phyloP scores from a whole-genome alignment of 1,140 invertebrate genomes.

The Diachasma alloeum region DNA sequence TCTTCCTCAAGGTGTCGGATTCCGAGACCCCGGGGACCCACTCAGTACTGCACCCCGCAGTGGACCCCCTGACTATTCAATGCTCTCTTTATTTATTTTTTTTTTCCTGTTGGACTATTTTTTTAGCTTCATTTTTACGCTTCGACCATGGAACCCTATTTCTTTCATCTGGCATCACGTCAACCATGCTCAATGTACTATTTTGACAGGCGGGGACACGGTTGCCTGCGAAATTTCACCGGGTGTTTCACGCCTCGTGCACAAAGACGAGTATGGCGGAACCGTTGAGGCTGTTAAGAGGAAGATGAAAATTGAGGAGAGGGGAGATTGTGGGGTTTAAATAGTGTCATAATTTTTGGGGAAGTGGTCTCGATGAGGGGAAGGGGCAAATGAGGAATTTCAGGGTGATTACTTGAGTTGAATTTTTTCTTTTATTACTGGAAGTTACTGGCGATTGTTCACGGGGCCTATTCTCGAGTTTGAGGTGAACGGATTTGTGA shows the following conservation, averaged over 20 bases:
- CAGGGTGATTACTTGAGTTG: too few species aligned
- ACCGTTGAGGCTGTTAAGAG: too few species aligned
- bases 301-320: too few species aligned
- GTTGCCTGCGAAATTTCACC: constrained; percentile 56
- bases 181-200: constrained; percentile 54
- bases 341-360: too few species aligned
- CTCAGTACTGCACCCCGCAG: neutral
- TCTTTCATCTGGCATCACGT: constrained; percentile 42
- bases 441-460: too few species aligned
- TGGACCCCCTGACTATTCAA: neutral
- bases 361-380: too few species aligned
- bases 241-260: constrained; percentile 58
- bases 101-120: neutral
- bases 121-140: neutral
- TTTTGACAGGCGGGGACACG: constrained; percentile 63
- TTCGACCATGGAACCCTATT: constrained; percentile 20
- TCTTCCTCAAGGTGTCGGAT: constrained; percentile 25
- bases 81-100: neutral
- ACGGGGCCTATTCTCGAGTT: too few species aligned
- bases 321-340: too few species aligned
- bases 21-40: neutral
- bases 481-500: too few species aligned
- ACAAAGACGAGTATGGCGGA: neutral
- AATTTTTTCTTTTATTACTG: too few species aligned
- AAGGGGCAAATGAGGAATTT: too few species aligned